phyloP scores from a whole-genome alignment of 1,140 invertebrate genomes.

The Orussus abietinus region DNA sequence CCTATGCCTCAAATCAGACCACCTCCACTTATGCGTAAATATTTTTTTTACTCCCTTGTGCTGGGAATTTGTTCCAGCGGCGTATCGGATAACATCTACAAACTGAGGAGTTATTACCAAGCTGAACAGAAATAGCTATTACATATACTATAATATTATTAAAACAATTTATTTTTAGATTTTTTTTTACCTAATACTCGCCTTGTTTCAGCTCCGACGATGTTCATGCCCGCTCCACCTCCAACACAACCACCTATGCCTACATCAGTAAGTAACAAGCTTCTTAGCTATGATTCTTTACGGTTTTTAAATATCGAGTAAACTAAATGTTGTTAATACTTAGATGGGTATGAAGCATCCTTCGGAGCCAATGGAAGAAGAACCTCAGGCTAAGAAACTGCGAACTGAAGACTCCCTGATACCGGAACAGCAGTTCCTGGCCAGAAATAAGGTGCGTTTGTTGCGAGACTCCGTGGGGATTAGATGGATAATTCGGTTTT shows the following conservation, averaged over 20 bases:
- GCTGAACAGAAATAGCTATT: too few species aligned
- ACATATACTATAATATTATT: too few species aligned
- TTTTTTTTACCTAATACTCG: too few species aligned
- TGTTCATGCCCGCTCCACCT: conserved; percentile 51
- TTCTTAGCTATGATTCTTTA: conserved; percentile 3
- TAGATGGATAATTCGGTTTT: too few species aligned
- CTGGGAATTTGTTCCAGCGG: too few species aligned
- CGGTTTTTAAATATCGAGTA: conserved; percentile 8
- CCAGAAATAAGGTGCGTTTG: conserved; percentile 60
- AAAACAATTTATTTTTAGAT: too few species aligned
- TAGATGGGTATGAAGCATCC: conserved; percentile 54
- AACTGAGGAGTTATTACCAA: too few species aligned
- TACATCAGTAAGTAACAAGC: conserved; percentile 25
- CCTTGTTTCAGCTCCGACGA: conserved; percentile 50
- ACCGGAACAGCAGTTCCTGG: conserved; percentile 80
- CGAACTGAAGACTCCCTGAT: conserved; percentile 91
- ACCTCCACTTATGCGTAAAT: conserved; percentile 60
- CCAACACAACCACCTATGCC: conserved; percentile 45
- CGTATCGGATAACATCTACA: too few species aligned
- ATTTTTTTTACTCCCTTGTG: conserved; percentile 6
- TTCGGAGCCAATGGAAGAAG: conserved; percentile 64
- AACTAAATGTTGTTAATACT: too few species aligned
- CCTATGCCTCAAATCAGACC: conserved; percentile 63
- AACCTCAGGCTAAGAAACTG: conserved; percentile 82
- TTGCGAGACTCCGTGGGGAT: too few species aligned